Conservation (phyloP, 2,113 vertebrate genomes). For the Sinocyclocheilus grahami region DNA sequence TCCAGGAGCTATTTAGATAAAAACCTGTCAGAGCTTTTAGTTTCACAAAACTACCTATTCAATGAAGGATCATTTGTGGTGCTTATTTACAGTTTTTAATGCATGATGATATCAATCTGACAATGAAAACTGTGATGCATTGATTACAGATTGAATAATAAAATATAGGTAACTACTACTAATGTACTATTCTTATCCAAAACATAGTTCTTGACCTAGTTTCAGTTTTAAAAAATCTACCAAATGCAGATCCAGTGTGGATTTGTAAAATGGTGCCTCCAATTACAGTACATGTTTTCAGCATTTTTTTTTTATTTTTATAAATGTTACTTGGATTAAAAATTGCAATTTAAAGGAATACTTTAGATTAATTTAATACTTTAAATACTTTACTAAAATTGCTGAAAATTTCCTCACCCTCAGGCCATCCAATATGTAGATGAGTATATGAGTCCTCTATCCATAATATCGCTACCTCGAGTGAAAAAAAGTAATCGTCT, state of each 20-base stretch:
- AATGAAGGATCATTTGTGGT: background rate
- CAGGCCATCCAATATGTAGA: no score
- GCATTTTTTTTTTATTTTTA: background rate
- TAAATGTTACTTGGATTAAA: no score
- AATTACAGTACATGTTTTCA: background rate
- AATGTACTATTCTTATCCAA: background rate
- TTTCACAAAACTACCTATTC: background rate
- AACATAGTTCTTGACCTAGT: background rate
- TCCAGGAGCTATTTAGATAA: slow-evolving; percentile 28
- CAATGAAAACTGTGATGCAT: background rate
- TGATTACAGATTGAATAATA: background rate
- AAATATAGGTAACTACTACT: background rate
- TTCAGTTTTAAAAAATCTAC: background rate
- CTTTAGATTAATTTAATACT: no score
- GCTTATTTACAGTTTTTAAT: background rate
- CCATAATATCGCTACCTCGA: no score
- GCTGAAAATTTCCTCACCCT: no score
- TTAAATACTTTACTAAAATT: no score
- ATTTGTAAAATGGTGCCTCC: background rate
- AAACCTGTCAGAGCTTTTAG: slow-evolving; percentile 1
- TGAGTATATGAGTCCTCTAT: no score
- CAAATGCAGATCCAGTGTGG: background rate
- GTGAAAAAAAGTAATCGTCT: no score
- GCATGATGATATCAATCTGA: background rate
- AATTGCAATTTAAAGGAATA: no score